Conservation (phyloP, 2,888 invertebrate genomes). For the Eupithecia tripunctaria region DNA sequence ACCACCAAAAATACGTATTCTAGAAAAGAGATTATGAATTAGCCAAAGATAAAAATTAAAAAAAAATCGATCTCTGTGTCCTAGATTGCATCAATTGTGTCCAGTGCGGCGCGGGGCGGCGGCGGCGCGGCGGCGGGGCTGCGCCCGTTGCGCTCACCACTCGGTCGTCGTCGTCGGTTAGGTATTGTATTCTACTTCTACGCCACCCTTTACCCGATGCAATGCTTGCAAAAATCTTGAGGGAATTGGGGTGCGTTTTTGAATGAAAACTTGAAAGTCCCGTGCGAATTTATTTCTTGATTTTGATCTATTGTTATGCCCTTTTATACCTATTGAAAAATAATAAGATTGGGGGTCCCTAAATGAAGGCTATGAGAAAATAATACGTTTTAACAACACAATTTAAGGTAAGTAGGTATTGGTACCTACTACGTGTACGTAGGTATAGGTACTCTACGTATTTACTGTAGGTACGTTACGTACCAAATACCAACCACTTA, state of each 20-base stretch:
- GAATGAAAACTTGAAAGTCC: constrained; percentile 11
- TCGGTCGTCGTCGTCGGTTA: too few relatives aligned
- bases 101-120: too few relatives aligned
- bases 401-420: not conserved
- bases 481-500: too few relatives aligned
- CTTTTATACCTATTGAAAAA: constrained; percentile 26
- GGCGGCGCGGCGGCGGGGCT: too few relatives aligned
- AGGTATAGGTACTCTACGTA: not conserved
- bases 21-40: too few relatives aligned
- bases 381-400: not conserved
- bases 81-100: too few relatives aligned
- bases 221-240: constrained; percentile 30
- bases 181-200: not conserved
- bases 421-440: not conserved
- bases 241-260: constrained; percentile 21
- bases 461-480: not conserved
- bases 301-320: constrained; percentile 24
- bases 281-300: constrained; percentile 33
- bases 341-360: constrained; percentile 4
- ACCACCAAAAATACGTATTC: too few relatives aligned
- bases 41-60: too few relatives aligned
- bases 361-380: not conserved
- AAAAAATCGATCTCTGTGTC: too few relatives aligned
- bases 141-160: too few relatives aligned
- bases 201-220: constrained; percentile 18